phyloP scores from a whole-genome alignment of 2,797 vertebrate species.

The Clamator glandarius region DNA sequence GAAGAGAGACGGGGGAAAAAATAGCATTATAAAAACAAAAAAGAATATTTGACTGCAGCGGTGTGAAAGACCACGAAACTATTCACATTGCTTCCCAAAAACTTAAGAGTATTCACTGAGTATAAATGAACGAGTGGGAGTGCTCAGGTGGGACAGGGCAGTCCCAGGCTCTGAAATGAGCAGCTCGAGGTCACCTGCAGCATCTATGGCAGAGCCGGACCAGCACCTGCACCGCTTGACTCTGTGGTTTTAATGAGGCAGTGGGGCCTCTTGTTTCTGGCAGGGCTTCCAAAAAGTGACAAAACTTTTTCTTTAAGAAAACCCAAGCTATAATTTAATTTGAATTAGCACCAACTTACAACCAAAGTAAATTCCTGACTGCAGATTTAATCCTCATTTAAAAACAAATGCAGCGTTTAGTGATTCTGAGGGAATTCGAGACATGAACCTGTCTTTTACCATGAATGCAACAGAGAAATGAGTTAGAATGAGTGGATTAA shows the following conservation, averaged over 20 bases:
- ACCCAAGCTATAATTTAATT: not conserved
- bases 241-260: not conserved
- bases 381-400: not conserved
- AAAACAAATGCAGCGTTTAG: not conserved
- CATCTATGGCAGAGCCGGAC: not conserved
- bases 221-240: fast-evolving
- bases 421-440: not conserved
- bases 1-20: not conserved
- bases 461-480: not conserved
- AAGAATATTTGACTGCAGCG: not conserved
- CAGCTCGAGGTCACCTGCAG: not conserved
- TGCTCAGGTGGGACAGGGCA: not conserved
- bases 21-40: not conserved
- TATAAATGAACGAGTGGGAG: not conserved
- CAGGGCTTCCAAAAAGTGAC: not conserved
- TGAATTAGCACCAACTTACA: not conserved
- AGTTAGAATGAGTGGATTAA: not conserved
- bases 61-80: not conserved
- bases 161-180: not conserved
- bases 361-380: not conserved
- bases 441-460: not conserved
- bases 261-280: not conserved
- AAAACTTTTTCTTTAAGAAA: not conserved
- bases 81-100: not conserved
- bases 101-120: not conserved